Evolutionary conservation across 2,797 vertebrate species (phyloP), one percentile per base, ranked within the genome.

Genomic region (Morelia viridis): DNA sequence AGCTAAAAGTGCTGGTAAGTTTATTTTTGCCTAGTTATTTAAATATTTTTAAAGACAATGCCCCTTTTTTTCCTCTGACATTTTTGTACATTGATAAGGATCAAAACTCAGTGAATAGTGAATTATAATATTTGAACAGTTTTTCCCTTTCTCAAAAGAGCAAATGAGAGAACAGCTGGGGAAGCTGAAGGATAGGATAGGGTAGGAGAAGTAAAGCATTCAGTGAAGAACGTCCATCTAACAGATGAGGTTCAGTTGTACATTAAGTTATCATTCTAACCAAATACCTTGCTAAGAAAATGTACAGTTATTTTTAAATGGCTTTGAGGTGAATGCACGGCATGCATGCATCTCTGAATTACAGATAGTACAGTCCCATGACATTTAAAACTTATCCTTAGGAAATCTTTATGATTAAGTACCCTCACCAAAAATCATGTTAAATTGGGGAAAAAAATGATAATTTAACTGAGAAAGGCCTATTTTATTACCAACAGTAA

Each of bases 1-100:
- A 58, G 98, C 97, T 93, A 97, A 96, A 95, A 97, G 97, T 83
- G 93, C 95, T 68, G 97, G 98, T 98, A 97, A 89, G 97, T 97
- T 96, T 4, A 89, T 5, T 94, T 96, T 93, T 91, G 85, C 87
- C 95, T 35, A 68, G 58, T 53, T 91, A 0, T 17, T 53, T 53
- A 57, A 89, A 24, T 3, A 5, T 62, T 80, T 87, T 56, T 90
- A n/a, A 80, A 19, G 85, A 91, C 28, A 90, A 91, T 91, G 87
- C 87, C 88, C 76, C 57, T 46, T 26, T 68, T 68, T 41, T 61
- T 4, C 1, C 41, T 22, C 35, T 11, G 57, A 26, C 22, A 1
- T 46, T 2, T 89, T 91, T 89, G 7, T 93, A 4, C 92, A 5
- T 31, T 91, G 86, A 35, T 85, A 89, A 4, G 58, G 7, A 0